Evolutionary conservation across 35 echinoderm and acorn worm genomes (phyloP).

Genomic region (Chiridota heheva): DNA sequence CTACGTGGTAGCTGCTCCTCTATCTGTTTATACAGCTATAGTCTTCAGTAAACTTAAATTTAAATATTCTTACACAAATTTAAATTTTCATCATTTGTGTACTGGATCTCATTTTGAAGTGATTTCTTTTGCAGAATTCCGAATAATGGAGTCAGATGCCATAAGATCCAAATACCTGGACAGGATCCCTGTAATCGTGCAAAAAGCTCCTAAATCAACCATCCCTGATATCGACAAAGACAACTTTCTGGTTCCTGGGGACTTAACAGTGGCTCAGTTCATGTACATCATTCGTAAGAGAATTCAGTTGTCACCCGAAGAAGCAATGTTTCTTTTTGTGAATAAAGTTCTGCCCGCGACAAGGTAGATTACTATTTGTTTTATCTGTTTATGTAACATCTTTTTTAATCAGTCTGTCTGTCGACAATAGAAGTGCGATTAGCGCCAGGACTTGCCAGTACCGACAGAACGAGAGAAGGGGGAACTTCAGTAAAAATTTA

Average conservation of each 20-base stretch:
- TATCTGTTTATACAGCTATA: too few relatives aligned
- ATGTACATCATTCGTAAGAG: conserved; percentile 51
- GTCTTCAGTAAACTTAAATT: too few relatives aligned
- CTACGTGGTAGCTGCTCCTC: too few relatives aligned
- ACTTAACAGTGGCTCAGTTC: conserved; percentile 50
- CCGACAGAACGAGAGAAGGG: too few relatives aligned
- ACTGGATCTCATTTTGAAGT: too few relatives aligned
- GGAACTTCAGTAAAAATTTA: too few relatives aligned
- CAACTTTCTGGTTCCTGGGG: conserved; percentile 31
- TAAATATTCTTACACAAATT: too few relatives aligned
- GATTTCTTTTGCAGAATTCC: conserved; percentile 13
- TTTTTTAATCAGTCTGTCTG: too few relatives aligned
- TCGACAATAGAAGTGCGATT: too few relatives aligned
- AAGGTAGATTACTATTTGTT: background rate
- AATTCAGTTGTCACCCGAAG: conserved; percentile 17
- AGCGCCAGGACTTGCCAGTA: too few relatives aligned
- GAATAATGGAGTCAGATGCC: conserved; percentile 10
- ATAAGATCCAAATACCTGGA: conserved; percentile 36
- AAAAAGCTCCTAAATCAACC: conserved; percentile 10
- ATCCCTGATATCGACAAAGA: conserved; percentile 52
- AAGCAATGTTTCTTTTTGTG: conserved; percentile 42
- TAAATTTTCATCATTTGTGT: too few relatives aligned
- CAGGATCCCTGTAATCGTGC: conserved; percentile 21
- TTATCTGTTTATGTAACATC: background rate
- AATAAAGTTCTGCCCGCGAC: conserved; percentile 28